Base-by-base conservation (phyloP, 2,888 invertebrate species). In the Cistogaster globosa region DNA sequence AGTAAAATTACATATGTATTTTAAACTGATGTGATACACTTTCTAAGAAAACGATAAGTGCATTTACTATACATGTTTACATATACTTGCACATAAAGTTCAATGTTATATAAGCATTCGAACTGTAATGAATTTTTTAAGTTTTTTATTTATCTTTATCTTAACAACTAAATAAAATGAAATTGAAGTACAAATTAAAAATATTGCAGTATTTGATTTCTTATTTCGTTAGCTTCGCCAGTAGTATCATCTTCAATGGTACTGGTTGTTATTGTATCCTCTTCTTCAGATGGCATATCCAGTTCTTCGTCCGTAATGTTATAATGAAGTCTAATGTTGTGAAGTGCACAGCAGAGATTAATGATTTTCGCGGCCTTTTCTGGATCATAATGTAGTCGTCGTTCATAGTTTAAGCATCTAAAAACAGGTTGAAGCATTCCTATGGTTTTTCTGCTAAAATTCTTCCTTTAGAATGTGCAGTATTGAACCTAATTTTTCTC, bases 291-390 rank as follows among this genome's bases (percentile, higher is more conserved):
- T 55, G 55, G 55, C 55, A 20, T 55, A 22, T 18, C 20, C 22
- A 22, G 22, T 55, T 55, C 55, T 20, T 55, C 55, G 20, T 55
- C 55, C 11, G 14, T 55, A 18, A 55, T 55, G 18, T 55, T 20
- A 38, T 38, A 38, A 38, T 67, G 36, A 36, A 60, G 16, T 38
- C 60, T 60, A 38, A 60, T 60, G 36, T 60, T 60, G 11, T 60
- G 36, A 36, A 60, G 36, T 11, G 60, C 32, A 38, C 60, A 60
- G 36, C 36, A 60, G 32, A 60, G 6, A 22, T 57, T 57, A 36
- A 60, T 60, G 7, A 60, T 60, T 36, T n/a, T 32, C 18, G 60
- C 60, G 12, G 60, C 38, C 60, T 60, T 60, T 60, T 60, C 60
- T n/a, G 32, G 60, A 36, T 36, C n/a, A 36, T 60, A 60, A 60